phyloP scores from a whole-genome alignment of 2,797 vertebrate genomes.

The Botia kubotai region DNA sequence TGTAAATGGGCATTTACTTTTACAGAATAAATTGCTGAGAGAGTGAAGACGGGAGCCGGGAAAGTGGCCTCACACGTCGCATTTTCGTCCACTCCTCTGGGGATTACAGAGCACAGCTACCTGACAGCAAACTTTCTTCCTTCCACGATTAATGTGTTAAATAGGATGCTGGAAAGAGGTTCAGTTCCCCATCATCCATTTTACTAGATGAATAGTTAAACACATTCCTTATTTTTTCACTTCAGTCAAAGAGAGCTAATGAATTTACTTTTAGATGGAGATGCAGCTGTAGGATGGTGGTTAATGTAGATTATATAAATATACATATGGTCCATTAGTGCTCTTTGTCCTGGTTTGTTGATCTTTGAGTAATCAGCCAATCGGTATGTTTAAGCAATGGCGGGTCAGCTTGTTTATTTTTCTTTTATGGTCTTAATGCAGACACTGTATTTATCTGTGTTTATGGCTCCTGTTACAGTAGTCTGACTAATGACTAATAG shows the following conservation, averaged over 20 bases:
- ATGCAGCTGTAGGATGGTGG: background rate
- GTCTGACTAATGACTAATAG: background rate
- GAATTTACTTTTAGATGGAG: constrained; percentile 54
- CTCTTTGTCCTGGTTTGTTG: constrained; percentile 5
- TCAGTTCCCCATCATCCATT: constrained; percentile 66
- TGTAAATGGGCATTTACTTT: constrained; percentile 77
- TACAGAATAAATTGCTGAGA: constrained; percentile 73
- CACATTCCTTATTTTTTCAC: constrained; percentile 47
- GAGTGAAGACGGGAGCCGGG: constrained; percentile 48
- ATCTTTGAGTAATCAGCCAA: constrained; percentile 6
- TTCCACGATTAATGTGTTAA: constrained; percentile 69
- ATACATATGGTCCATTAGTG: constrained; percentile 3
- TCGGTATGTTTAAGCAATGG: constrained; percentile 9
- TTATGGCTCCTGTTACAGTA: constrained; percentile 22
- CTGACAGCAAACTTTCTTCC: constrained; percentile 53
- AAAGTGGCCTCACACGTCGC: constrained; percentile 48
- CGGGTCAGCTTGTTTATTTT: constrained; percentile 27
- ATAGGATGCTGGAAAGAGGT: constrained; percentile 67
- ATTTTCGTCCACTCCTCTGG: background rate
- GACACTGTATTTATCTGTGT: constrained; percentile 19
- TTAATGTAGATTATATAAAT: constrained; percentile 1
- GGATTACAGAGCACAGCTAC: constrained; percentile 57
- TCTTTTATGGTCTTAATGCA: constrained; percentile 17
- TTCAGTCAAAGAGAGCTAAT: constrained; percentile 40
- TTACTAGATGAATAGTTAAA: constrained; percentile 61